Evolutionary conservation across 2,888 invertebrate genomes (phyloP), one percentile per base, ranked within the genome.

Genomic region (Aporophyla nigra): DNA sequence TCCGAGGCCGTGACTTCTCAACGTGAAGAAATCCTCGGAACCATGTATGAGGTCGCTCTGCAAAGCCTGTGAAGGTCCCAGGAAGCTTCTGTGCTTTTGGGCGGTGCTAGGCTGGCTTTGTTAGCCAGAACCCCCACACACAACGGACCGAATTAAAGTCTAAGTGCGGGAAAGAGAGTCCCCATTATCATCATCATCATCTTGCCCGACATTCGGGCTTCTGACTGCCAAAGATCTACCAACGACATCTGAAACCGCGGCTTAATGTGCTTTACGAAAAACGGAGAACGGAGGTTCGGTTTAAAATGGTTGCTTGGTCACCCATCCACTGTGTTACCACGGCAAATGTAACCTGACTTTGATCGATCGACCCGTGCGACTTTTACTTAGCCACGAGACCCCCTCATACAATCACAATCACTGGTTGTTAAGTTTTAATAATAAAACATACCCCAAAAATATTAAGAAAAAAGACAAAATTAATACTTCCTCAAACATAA

Each of bases 401-500:
- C 5, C 14, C 21, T 66, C 21, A n/a, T n/a, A 21, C 9, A 33
- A 33, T 33, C 33, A 33, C 33, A 33, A 33, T n/a, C n/a, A n/a
- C n/a, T n/a, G n/a, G n/a, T n/a, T 33, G 33, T 33, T 33, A 33
- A 33, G 33, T 33, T 33, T 2, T 2, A 33, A 33, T 2, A 33
- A 33, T 33, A 33, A 33, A 33, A 33, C 33, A 33, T 33, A 16
- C 33, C 49, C 9, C 51, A 51, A 27, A 9, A 51, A 0, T 4
- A 19, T 19, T 16, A 10, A 33, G 5, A 53, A 40, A 56, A 40
- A 49, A 21, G 19, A 74, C 43, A 43, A 59, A 76, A 74, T 53
- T n/a, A 56, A 75, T 62, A 56, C 6, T 53, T 54, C 16, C 5
- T n/a, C 63, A 9, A 58, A 61, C 14, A 68, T 46, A 24, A 58